These are phyloP conservation scores for Cephonodes hylas DNA, from an alignment of 2,888 invertebrate species.

Conservation along the genomic window DNA sequence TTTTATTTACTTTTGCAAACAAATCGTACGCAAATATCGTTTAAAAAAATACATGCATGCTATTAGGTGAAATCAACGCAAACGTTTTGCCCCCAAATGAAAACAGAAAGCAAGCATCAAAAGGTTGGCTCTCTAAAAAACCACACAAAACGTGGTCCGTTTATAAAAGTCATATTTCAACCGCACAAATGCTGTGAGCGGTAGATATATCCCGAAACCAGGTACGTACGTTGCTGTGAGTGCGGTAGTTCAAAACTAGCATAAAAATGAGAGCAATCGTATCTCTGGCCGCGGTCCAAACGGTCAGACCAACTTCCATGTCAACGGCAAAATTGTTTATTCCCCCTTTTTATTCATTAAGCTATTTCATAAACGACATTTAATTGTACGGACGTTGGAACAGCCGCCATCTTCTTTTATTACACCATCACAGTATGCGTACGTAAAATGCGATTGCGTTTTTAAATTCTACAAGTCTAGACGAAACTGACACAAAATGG, in stretches of 20 bases:
- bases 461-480: neutral
- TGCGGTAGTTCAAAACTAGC: slow-evolving; percentile 42
- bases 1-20: neutral
- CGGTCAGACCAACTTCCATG: slow-evolving; percentile 37
- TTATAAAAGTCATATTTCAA: slow-evolving; percentile 40
- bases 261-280: slow-evolving; percentile 42
- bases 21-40: neutral
- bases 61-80: slow-evolving; percentile 16
- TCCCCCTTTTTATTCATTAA: slow-evolving; percentile 25
- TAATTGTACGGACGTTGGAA: neutral
- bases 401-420: neutral
- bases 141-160: slow-evolving; percentile 31
- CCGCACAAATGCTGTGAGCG: slow-evolving; percentile 29
- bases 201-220: slow-evolving; percentile 17
- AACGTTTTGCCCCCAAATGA: slow-evolving; percentile 16
- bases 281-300: slow-evolving; percentile 48
- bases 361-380: slow-evolving; percentile 15
- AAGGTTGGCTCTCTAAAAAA: slow-evolving; percentile 30
- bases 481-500: neutral
- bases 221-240: slow-evolving; percentile 17
- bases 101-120: slow-evolving; percentile 33
- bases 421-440: neutral
- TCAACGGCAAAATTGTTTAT: slow-evolving; percentile 35
- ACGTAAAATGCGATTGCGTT: neutral
- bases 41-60: neutral